Percentiles rank a stretch among this genome's conserved stretches.
Conservation (phyloP, 2,888 invertebrate genomes). For the Argynnis bischoffii region DNA sequence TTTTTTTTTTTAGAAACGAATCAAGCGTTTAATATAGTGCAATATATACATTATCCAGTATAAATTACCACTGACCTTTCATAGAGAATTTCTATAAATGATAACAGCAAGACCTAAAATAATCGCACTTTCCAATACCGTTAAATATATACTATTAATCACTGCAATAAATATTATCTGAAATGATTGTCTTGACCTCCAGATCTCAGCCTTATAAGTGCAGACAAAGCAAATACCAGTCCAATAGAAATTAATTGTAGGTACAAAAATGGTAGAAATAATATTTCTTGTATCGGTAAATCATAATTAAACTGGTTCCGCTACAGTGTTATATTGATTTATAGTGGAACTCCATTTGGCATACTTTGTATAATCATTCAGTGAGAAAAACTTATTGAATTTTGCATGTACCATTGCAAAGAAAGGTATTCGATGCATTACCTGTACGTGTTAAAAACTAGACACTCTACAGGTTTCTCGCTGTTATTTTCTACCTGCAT, state of each 20-base stretch:
- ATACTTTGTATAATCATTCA: slow-evolving; percentile 14
- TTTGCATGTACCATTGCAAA: slow-evolving; percentile 10
- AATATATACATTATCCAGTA: neutral
- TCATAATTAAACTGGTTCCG: slow-evolving; percentile 33
- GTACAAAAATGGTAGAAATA: slow-evolving; percentile 29
- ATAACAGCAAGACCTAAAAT: slow-evolving; percentile 1
- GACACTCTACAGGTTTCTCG: neutral
- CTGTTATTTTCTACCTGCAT: neutral
- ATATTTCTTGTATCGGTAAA: slow-evolving; percentile 29
- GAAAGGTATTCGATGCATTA: slow-evolving; percentile 7
- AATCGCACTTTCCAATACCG: slow-evolving; percentile 2
- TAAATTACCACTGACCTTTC: neutral
- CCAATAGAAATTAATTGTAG: slow-evolving; percentile 31
- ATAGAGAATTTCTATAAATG: slow-evolving; percentile 11
- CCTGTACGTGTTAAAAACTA: slow-evolving; percentile 10
- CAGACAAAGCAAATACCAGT: slow-evolving; percentile 30
- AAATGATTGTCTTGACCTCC: slow-evolving; percentile 31
- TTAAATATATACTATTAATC: slow-evolving; percentile 24
- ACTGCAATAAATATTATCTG: slow-evolving; percentile 23
- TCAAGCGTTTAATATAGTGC: neutral
- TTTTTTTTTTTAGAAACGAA: too few relatives aligned
- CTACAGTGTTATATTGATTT: slow-evolving; percentile 34
- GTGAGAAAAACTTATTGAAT: slow-evolving; percentile 15
- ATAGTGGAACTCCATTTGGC: slow-evolving; percentile 30
- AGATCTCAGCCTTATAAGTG: slow-evolving; percentile 28